Evolutionary conservation across 2,888 invertebrate species (phyloP).

Genomic region (Zygaena filipendulae): DNA sequence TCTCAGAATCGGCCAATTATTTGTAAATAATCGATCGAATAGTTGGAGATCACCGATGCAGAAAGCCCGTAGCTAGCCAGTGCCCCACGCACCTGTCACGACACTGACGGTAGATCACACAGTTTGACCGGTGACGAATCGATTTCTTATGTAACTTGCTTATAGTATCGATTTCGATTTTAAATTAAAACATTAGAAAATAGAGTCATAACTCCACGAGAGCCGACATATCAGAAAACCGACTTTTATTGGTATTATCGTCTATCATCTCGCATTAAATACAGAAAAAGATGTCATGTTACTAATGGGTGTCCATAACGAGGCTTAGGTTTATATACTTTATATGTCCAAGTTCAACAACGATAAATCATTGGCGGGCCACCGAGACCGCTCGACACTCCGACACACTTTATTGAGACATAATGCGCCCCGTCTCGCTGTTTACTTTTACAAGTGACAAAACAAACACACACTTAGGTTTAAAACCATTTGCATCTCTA

Average conservation of each 20-base stretch:
- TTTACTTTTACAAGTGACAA: slow-evolving; percentile 24
- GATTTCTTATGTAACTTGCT: no score
- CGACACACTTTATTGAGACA: slow-evolving; percentile 36
- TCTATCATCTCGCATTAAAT: slow-evolving; percentile 18
- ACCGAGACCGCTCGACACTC: slow-evolving; percentile 29
- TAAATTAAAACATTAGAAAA: no score
- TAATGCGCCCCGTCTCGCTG: slow-evolving; percentile 22
- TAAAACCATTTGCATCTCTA: no score
- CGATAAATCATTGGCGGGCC: slow-evolving; percentile 36
- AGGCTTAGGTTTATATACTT: slow-evolving; percentile 27
- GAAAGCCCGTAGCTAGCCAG: slow-evolving; percentile 35
- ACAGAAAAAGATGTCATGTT: slow-evolving; percentile 25
- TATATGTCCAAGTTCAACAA: slow-evolving; percentile 33
- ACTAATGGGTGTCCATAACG: slow-evolving; percentile 30
- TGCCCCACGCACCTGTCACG: slow-evolving; percentile 45
- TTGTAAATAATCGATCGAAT: slow-evolving; percentile 53
- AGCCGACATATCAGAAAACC: no score
- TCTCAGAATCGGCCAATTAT: slow-evolving; percentile 32
- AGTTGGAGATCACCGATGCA: slow-evolving; percentile 37
- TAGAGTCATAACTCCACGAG: no score
- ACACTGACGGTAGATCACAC: slow-evolving; percentile 50
- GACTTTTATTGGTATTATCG: slow-evolving; percentile 8
- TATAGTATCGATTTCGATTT: no score
- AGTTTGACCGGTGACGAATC: slow-evolving; percentile 50
- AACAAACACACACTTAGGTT: no score